These are phyloP conservation scores for Apogon talboti DNA, from an alignment of 2,797 vertebrate genomes.

Conservation along the genomic window DNA sequence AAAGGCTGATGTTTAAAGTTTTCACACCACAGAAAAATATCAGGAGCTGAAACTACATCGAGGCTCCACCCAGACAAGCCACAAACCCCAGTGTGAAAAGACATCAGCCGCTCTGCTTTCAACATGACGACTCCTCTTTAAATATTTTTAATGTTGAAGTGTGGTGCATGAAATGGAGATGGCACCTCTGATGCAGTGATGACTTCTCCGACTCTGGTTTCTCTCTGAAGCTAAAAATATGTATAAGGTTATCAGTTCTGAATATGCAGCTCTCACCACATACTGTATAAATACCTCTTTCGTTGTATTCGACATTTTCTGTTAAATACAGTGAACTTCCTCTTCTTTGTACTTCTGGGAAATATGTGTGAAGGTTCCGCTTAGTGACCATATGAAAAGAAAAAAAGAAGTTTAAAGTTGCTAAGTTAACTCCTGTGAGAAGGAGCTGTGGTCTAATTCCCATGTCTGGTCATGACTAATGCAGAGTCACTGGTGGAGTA, in stretches of 20 bases:
- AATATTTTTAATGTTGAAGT: slow-evolving; percentile 4
- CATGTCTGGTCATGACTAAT: slow-evolving; percentile 47
- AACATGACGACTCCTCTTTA: background rate
- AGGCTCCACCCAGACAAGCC: slow-evolving; percentile 13
- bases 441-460: slow-evolving; percentile 40
- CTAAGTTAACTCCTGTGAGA: slow-evolving; percentile 45
- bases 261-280: no score
- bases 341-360: slow-evolving; percentile 82
- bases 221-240: no score
- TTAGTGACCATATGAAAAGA: slow-evolving; percentile 73
- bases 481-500: background rate
- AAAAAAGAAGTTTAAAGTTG: slow-evolving; percentile 56
- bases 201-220: no score
- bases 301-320: slow-evolving; percentile 63
- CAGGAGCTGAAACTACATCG: background rate
- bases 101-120: background rate
- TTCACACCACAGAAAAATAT: slow-evolving; percentile 12
- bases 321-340: slow-evolving; percentile 80
- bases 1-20: background rate
- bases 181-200: no score
- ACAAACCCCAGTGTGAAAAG: slow-evolving; percentile 44
- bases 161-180: background rate
- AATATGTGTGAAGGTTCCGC: slow-evolving; percentile 76
- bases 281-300: slow-evolving; percentile 60
- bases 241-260: no score